Evolutionary conservation across 2,797 vertebrate species (phyloP).

Genomic region (Falco concolor): DNA sequence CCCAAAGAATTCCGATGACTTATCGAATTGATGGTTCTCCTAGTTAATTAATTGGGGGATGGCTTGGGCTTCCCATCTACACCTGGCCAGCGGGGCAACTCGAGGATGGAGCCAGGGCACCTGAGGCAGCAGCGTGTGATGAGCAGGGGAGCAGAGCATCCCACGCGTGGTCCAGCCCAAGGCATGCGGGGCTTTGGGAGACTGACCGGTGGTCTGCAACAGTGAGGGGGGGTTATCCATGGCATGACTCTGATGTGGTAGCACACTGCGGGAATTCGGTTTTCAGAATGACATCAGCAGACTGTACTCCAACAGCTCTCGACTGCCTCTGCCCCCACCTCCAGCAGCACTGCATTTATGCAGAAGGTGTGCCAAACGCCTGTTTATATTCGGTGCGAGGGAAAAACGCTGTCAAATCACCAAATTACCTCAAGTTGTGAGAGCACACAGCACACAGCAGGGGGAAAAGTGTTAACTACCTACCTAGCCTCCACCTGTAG

Average conservation of each 20-base stretch:
- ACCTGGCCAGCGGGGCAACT: not conserved
- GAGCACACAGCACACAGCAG: not conserved
- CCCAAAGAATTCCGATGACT: not conserved
- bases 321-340: not conserved
- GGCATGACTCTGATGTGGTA: accelerated
- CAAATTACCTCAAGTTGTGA: not conserved
- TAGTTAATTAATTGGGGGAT: not conserved
- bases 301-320: not conserved
- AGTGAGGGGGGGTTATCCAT: not conserved
- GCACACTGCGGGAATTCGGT: not conserved
- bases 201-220: accelerated
- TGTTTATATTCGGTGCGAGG: accelerated
- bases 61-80: not conserved
- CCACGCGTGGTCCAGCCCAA: not conserved
- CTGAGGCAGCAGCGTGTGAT: accelerated
- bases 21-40: not conserved
- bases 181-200: accelerated
- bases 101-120: not conserved
- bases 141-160: not conserved
- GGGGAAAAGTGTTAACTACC: not conserved
- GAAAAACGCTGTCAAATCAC: not conserved
- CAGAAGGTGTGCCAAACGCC: not conserved
- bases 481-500: not conserved
- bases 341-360: not conserved
- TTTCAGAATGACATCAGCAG: not conserved